phyloP scores from a whole-genome alignment of 2,888 invertebrate species.

The Nesidiocoris tenuis region DNA sequence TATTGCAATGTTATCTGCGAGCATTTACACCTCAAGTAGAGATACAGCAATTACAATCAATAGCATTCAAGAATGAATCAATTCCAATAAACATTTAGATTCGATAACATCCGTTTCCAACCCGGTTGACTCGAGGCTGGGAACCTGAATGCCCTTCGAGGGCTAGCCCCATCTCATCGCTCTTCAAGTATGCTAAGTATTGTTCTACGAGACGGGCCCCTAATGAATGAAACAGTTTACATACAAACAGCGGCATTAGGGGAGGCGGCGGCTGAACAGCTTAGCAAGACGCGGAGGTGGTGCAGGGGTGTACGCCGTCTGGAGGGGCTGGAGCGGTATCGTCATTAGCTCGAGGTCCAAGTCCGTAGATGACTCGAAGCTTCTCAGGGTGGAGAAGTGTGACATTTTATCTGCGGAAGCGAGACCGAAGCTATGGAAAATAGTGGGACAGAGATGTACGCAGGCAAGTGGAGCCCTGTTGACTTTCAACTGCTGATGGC shows the following conservation, averaged over 20 bases:
- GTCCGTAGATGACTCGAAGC: not conserved
- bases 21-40: too few species aligned
- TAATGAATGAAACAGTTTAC: constrained; percentile 40
- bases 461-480: not conserved
- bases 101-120: too few species aligned
- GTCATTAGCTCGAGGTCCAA: not conserved
- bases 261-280: not conserved
- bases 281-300: not conserved
- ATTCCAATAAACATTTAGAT: too few species aligned
- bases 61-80: too few species aligned
- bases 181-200: constrained; percentile 37
- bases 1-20: too few species aligned
- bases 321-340: not conserved
- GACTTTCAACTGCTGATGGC: not conserved
- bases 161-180: too few species aligned
- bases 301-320: not conserved
- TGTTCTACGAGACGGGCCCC: constrained; percentile 5
- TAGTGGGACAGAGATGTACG: not conserved
- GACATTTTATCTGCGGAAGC: too few species aligned
- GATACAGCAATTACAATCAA: too few species aligned
- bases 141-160: too few species aligned
- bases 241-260: constrained; percentile 32
- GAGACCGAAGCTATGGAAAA: not conserved
- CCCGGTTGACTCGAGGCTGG: too few species aligned
- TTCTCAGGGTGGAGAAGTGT: not conserved